These are phyloP conservation scores for Epinephelus fuscoguttatus DNA, from an alignment of 2,113 vertebrate genomes.

Conservation along the genomic window DNA sequence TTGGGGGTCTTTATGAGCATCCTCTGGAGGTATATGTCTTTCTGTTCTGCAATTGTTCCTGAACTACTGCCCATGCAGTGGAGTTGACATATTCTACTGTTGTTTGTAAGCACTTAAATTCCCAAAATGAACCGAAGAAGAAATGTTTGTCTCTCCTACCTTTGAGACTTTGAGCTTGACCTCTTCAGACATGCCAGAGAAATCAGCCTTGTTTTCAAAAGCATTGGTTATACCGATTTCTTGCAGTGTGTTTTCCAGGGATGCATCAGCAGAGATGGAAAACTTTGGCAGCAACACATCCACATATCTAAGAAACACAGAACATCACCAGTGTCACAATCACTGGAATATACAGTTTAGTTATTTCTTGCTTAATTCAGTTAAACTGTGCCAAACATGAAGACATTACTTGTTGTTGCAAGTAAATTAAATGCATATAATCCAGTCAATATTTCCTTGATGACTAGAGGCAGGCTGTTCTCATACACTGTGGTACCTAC, in stretches of 20 bases:
- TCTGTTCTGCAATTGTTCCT: not conserved
- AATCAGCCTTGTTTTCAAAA: conserved; percentile 82
- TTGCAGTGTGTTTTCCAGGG: conserved; percentile 76
- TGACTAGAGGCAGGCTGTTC: no score
- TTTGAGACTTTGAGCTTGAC: conserved; percentile 83
- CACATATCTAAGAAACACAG: conserved; percentile 75
- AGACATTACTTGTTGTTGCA: not conserved
- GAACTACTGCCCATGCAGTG: not conserved
- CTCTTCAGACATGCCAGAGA: conserved; percentile 84
- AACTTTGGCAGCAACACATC: conserved; percentile 86
- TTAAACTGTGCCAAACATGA: not conserved
- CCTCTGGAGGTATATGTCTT: no score
- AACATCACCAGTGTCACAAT: conserved; percentile 4
- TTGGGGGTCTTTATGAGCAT: not conserved
- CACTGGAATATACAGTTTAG: not conserved
- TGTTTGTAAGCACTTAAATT: not conserved
- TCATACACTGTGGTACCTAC: no score
- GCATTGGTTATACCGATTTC: conserved; percentile 82
- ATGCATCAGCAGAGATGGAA: conserved; percentile 80
- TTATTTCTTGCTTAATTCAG: no score
- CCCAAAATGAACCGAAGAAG: not conserved
- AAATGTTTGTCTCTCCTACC: conserved; percentile 73
- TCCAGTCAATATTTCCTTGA: no score
- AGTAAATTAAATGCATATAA: not conserved
- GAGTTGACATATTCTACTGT: not conserved